Percentiles rank a stretch among this genome's conserved stretches.
These are phyloP conservation scores for Lasioglossum lativentre DNA, from an alignment of 2,888 invertebrate genomes.

Conservation along the genomic window DNA sequence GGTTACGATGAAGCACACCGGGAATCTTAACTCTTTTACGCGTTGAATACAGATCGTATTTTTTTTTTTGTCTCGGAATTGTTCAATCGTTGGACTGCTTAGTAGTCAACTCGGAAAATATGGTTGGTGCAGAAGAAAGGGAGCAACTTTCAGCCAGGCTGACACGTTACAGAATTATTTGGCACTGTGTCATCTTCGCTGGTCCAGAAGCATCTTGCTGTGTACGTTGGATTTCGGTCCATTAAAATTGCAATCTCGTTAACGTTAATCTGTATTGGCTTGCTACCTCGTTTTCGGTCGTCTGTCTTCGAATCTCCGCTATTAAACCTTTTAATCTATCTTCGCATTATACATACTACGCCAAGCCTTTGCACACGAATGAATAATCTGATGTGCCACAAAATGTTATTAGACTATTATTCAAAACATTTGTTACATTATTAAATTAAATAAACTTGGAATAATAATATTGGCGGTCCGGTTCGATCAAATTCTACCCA, in stretches of 20 bases:
- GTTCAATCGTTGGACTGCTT: neutral
- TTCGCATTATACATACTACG: neutral
- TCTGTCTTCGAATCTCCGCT: neutral
- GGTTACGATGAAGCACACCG: neutral
- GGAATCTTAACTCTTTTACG: neutral
- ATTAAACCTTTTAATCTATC: neutral
- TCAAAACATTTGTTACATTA: too few relatives aligned
- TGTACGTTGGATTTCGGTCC: neutral
- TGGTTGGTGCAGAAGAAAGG: neutral
- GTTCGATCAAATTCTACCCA: too few relatives aligned
- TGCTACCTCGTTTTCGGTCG: neutral
- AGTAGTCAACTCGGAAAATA: neutral
- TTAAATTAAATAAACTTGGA: too few relatives aligned
- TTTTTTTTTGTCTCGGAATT: neutral
- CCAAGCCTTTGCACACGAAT: neutral
- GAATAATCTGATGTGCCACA: too few relatives aligned
- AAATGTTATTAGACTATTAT: too few relatives aligned
- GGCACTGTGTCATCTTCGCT: conserved; percentile 56
- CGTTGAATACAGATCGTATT: neutral
- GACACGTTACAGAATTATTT: conserved; percentile 60
- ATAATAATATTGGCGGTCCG: too few relatives aligned
- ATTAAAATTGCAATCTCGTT: neutral
- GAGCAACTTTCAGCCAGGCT: conserved; percentile 32
- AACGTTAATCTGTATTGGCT: neutral
- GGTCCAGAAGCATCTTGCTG: neutral